A percentile compares a stretch with the other conserved stretches of the same genome.
Conservation (phyloP, 1,140 invertebrate species). For the Dreissena polymorpha region DNA sequence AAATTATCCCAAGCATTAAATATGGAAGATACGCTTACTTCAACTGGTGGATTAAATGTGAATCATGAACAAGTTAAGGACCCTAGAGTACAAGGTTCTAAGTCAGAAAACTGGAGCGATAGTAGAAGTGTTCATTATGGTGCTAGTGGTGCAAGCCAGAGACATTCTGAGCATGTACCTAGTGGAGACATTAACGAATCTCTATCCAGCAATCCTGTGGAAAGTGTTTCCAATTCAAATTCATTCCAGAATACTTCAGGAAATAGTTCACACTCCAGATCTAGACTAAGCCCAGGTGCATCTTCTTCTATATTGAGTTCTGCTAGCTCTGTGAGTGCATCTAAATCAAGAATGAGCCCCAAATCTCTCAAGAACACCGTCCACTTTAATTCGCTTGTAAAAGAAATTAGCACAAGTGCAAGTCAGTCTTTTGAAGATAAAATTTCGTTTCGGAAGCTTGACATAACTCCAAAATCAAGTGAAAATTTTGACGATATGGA, state of each 20-base stretch:
- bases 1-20: constrained; percentile 71
- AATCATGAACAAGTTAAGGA: constrained; percentile 43
- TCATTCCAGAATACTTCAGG: constrained; percentile 35
- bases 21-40: constrained; percentile 71
- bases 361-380: constrained; percentile 73
- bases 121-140: constrained; percentile 48
- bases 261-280: constrained; percentile 48
- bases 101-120: constrained; percentile 14
- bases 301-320: constrained; percentile 56
- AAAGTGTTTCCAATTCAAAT: constrained; percentile 24
- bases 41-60: constrained; percentile 56
- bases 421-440: constrained; percentile 68
- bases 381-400: constrained; percentile 71
- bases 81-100: constrained; percentile 40
- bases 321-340: constrained; percentile 57
- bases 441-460: constrained; percentile 64
- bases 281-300: constrained; percentile 49
- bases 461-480: constrained; percentile 63
- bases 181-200: constrained; percentile 3
- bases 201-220: constrained; percentile 18
- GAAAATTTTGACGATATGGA: constrained; percentile 49
- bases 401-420: constrained; percentile 69
- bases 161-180: background rate
- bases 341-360: constrained; percentile 67
- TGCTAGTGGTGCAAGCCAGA: constrained; percentile 28